Conservation (phyloP, 2,888 invertebrate genomes). For the Callimorpha dominula region DNA sequence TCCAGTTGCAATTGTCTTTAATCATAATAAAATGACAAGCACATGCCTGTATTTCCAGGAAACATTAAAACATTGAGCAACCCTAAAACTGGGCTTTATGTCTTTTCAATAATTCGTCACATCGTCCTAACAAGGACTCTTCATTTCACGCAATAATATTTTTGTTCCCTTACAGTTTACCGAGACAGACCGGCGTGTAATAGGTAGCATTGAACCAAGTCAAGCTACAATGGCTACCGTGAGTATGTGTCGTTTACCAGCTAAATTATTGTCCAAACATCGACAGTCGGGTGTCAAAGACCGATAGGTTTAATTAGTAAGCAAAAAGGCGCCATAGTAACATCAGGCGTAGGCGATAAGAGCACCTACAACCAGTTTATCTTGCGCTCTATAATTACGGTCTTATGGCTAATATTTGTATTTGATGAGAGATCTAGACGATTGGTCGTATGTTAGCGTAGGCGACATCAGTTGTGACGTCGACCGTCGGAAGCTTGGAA, state of each 20-base stretch:
- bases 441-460: slow-evolving; percentile 64
- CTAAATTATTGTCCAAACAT: slow-evolving; percentile 71
- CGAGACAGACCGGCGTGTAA: not conserved
- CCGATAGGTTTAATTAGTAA: slow-evolving; percentile 82
- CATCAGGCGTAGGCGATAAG: slow-evolving; percentile 73
- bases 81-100: too few species aligned
- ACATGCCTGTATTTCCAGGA: too few species aligned
- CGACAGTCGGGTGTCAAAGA: slow-evolving; percentile 74
- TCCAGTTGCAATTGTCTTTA: too few species aligned
- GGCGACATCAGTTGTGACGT: slow-evolving; percentile 69
- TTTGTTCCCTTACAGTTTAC: not conserved
- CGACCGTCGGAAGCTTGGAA: slow-evolving; percentile 49
- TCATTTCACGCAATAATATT: not conserved
- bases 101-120: too few species aligned
- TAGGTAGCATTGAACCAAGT: not conserved
- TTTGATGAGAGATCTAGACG: slow-evolving; percentile 55
- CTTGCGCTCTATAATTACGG: slow-evolving; percentile 52
- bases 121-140: not conserved
- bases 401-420: slow-evolving; percentile 40
- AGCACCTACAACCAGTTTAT: slow-evolving; percentile 54
- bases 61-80: too few species aligned
- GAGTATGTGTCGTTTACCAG: slow-evolving; percentile 53
- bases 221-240: slow-evolving; percentile 28
- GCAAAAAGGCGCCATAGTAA: slow-evolving; percentile 74
- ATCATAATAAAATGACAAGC: too few species aligned